Evolutionary conservation across 2,113 vertebrate genomes (phyloP).

Genomic region (Tauraco erythrolophus): DNA sequence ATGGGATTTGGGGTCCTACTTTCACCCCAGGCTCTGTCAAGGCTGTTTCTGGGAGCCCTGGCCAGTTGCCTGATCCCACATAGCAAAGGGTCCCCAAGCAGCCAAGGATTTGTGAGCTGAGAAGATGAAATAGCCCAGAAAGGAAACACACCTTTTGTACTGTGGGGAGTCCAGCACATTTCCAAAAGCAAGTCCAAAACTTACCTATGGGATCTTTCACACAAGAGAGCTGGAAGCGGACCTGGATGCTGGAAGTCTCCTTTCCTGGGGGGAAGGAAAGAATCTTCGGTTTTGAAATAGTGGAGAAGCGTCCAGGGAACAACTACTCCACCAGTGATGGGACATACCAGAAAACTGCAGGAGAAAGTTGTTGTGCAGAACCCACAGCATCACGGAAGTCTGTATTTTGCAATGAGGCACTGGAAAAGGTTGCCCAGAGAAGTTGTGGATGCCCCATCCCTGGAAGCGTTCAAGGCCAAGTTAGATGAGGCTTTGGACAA

Average conservation of each 20-base stretch:
- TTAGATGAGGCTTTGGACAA: no score
- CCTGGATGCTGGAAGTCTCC: background rate
- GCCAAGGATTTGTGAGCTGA: background rate
- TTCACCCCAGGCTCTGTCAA: background rate
- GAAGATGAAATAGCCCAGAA: background rate
- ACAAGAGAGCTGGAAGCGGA: background rate
- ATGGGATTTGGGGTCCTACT: background rate
- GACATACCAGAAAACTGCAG: background rate
- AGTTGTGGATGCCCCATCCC: no score
- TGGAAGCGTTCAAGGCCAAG: no score
- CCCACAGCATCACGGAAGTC: background rate
- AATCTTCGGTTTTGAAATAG: background rate
- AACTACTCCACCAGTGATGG: background rate
- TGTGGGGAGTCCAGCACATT: background rate
- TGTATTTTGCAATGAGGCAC: background rate
- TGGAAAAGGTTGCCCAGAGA: no score
- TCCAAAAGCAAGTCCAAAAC: background rate
- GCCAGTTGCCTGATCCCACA: background rate
- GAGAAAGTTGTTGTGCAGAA: background rate
- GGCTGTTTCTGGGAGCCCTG: background rate
- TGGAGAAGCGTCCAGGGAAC: background rate
- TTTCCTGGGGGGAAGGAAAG: background rate
- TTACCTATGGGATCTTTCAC: background rate
- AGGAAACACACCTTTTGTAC: background rate
- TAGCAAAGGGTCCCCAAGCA: background rate